Base-by-base conservation (phyloP, 2,888 invertebrate genomes). In the Pristionchus japonicus region DNA sequence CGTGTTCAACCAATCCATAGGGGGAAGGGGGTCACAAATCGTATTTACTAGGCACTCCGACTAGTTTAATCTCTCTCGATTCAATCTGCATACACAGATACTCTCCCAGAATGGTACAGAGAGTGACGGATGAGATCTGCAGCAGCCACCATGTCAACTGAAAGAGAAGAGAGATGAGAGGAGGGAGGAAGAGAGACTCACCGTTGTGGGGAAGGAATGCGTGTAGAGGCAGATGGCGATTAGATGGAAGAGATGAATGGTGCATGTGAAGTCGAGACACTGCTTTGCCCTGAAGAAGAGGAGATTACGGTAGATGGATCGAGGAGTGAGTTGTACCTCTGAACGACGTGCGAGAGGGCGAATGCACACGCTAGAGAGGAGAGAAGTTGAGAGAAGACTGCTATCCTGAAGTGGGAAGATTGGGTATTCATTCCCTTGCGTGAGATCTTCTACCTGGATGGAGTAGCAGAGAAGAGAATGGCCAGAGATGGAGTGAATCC, bases 101-200 rank as follows among this genome's bases (percentile, higher is more conserved):
- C 95, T 99, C 99, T 0, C 97, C 98, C 85, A 97, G 96, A 23
- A 99, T 97, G 93, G 99, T 99, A 96, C 97, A 98, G 90, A 99
- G 64, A 88, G n/a, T 34, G 20, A 49, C 77, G 9, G 90, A 97
- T 9, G 97, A 97, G 7, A 97, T 96, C 94, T 98, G 97, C 27
- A 98, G 95, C 3, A 97, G 96, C 98, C 98, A 99, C 98, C 98
- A 99, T 1, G 91, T 83, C 83, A 91, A 96, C 94, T 98, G 97
- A 34, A n/a, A n/a, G 34, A 23, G 57, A 57, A 27, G 23, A 13
- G 49, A 27, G 47, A 47, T n/a, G 20, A 49, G 23, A 80, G 80
- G 7, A 20, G n/a, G n/a, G n/a, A n/a, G n/a, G n/a, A n/a, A 11
- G n/a, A n/a, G n/a, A 49, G 4, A 67, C 67, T 86, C 67, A 86